Percentiles rank a stretch among this genome's conserved stretches.
Evolutionary conservation across 1,140 invertebrate genomes (phyloP).

Genomic region (Calliphora vicina): DNA sequence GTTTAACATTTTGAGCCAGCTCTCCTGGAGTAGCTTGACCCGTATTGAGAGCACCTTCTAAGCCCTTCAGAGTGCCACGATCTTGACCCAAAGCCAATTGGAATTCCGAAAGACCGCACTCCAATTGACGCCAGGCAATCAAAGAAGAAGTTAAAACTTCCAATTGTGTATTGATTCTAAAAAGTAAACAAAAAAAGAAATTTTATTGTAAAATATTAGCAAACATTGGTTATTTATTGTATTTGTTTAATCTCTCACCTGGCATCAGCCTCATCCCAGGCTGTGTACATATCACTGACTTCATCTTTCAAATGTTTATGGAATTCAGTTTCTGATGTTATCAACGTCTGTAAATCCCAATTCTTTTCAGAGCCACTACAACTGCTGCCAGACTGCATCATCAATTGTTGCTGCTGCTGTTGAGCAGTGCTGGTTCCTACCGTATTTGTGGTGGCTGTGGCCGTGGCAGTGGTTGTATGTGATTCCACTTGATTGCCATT

Average conservation of each 20-base stretch:
- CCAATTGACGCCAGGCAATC: conserved; percentile 72
- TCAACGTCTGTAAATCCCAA: conserved; percentile 58
- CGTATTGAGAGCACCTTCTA: conserved; percentile 70
- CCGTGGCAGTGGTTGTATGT: not conserved
- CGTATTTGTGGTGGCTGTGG: conserved; percentile 19
- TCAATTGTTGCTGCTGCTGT: conserved; percentile 25
- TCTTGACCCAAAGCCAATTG: conserved; percentile 71
- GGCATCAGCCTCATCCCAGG: conserved; percentile 80
- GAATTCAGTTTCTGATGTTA: conserved; percentile 62
- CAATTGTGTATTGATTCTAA: conserved; percentile 58
- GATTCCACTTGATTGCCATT: conserved; percentile 56
- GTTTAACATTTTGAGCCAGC: conserved; percentile 71
- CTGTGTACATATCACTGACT: conserved; percentile 76
- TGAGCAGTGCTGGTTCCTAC: conserved; percentile 27
- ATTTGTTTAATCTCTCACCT: conserved; percentile 66
- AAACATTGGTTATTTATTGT: not conserved
- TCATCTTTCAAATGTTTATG: conserved; percentile 73
- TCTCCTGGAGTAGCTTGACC: conserved; percentile 69
- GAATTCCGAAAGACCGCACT: conserved; percentile 70
- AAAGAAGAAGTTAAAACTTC: conserved; percentile 62
- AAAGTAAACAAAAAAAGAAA: not conserved
- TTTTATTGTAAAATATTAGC: not conserved
- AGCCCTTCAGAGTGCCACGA: conserved; percentile 69
- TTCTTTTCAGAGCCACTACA: conserved; percentile 44
- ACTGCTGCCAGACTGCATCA: not conserved